These are phyloP conservation scores for Antrozous pallidus DNA, from an alignment of 2,797 vertebrate genomes.

Conservation along the genomic window DNA sequence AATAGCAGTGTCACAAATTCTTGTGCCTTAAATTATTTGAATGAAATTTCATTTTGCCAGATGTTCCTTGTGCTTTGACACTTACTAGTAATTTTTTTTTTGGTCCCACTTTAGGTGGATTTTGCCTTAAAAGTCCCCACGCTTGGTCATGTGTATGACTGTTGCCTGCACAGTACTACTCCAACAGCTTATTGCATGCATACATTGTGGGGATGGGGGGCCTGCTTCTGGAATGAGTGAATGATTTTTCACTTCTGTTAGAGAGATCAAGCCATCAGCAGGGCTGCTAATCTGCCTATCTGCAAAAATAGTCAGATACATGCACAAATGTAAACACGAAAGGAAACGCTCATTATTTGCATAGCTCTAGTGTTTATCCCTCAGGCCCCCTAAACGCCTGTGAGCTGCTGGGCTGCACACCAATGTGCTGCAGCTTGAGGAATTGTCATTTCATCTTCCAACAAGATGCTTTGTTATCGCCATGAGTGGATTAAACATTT, in stretches of 20 bases:
- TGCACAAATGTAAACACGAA: conserved; percentile 82
- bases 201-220: neutral
- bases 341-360: conserved; percentile 74
- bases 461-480: conserved; percentile 85
- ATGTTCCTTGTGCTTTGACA: neutral
- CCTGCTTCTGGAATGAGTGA: conserved; percentile 52
- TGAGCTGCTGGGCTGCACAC: conserved; percentile 9
- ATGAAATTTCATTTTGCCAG: conserved; percentile 56
- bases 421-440: conserved; percentile 32
- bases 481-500: conserved; percentile 92
- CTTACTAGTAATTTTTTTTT: neutral
- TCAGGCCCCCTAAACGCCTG: conserved; percentile 58
- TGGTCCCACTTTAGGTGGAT: neutral
- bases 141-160: neutral
- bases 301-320: conserved; percentile 80
- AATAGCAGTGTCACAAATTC: conserved; percentile 6
- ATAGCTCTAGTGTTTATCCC: conserved; percentile 72
- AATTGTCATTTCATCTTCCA: conserved; percentile 75
- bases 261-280: conserved; percentile 74
- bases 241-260: conserved; percentile 68
- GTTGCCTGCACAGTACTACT: neutral
- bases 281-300: conserved; percentile 72
- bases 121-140: neutral
- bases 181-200: neutral
- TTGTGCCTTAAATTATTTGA: conserved; percentile 59